Percentiles rank a stretch among this genome's conserved stretches.
Conservation (phyloP, 23 tunicate species). For the Aplidium turbinatum region DNA sequence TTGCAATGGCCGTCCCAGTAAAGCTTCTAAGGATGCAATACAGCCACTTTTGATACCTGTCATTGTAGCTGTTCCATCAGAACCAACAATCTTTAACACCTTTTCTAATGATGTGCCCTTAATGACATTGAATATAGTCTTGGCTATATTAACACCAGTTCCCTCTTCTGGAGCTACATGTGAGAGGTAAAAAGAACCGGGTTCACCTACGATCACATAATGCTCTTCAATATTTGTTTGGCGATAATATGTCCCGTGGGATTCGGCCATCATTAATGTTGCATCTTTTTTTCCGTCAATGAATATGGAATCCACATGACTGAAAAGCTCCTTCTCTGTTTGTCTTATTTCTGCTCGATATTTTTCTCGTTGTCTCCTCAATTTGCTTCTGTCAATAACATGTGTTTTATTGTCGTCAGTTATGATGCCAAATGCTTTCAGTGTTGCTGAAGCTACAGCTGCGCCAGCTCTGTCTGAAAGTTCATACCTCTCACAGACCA, state of each 20-base stretch:
- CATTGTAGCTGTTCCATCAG: slow-evolving; percentile 33
- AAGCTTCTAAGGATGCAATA: slow-evolving; percentile 5
- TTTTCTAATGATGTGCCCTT: not conserved
- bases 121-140: slow-evolving; percentile 16
- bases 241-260: slow-evolving; percentile 3
- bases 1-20: not conserved
- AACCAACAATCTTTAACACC: slow-evolving; percentile 2
- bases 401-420: not conserved
- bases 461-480: slow-evolving; percentile 36
- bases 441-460: slow-evolving; percentile 14
- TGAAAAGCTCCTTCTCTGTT: not conserved
- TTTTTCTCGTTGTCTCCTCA: slow-evolving; percentile 21
- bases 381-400: slow-evolving; percentile 22
- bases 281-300: slow-evolving; percentile 32
- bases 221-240: slow-evolving; percentile 16
- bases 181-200: slow-evolving; percentile 12
- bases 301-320: slow-evolving; percentile 1
- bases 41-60: slow-evolving; percentile 16
- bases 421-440: slow-evolving; percentile 23
- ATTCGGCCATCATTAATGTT: not conserved
- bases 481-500: slow-evolving; percentile 24
- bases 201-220: slow-evolving; percentile 32
- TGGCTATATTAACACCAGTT: slow-evolving; percentile 19
- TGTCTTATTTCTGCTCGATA: slow-evolving; percentile 12
- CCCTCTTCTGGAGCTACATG: slow-evolving; percentile 13